Conservation (phyloP, 37 sponge, comb jelly and placozoan genomes). For the Haliclona indistincta region DNA sequence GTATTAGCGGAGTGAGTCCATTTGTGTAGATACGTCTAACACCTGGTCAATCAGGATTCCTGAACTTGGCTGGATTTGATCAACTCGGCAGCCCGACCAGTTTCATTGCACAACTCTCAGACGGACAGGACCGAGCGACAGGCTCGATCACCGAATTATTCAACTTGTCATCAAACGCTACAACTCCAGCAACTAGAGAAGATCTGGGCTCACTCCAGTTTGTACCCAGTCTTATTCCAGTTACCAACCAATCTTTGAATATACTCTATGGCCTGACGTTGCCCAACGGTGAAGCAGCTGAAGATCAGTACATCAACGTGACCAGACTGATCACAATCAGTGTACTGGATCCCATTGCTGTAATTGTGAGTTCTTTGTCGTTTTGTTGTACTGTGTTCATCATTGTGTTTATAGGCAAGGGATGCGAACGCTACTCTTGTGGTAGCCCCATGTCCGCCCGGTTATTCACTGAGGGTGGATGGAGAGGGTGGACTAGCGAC, state of each 20-base stretch:
- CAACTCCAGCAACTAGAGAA: neutral
- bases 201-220: too few species aligned
- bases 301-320: too few species aligned
- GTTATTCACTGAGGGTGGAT: slow-evolving; percentile 4
- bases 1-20: neutral
- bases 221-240: too few species aligned
- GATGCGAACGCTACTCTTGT: too few species aligned
- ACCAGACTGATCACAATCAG: too few species aligned
- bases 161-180: neutral
- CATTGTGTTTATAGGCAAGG: too few species aligned
- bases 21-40: neutral
- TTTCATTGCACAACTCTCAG: slow-evolving; percentile 35
- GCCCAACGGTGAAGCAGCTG: too few species aligned
- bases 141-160: neutral
- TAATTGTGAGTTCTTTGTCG: too few species aligned
- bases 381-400: too few species aligned
- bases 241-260: too few species aligned
- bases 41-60: slow-evolving; percentile 29
- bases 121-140: neutral
- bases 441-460: slow-evolving; percentile 28
- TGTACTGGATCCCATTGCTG: too few species aligned
- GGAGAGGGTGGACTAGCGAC: neutral
- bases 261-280: too few species aligned
- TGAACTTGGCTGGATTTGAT: slow-evolving; percentile 30
- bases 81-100: slow-evolving; percentile 53